Base-by-base conservation (phyloP, 2,888 invertebrate genomes). In the Syrista parreyssii region DNA sequence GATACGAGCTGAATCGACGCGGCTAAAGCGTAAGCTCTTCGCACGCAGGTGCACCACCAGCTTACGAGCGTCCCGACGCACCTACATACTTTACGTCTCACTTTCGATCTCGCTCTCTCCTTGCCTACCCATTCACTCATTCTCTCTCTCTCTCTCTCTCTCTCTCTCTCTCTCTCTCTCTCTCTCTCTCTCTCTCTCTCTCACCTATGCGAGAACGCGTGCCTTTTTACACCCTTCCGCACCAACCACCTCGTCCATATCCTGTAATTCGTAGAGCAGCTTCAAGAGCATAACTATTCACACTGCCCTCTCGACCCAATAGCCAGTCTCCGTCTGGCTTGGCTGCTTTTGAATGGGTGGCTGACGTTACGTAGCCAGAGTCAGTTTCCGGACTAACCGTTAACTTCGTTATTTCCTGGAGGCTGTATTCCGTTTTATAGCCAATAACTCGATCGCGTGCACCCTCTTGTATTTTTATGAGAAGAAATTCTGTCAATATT, bases 301-400 rank as follows among this genome's bases (percentile, higher is more conserved):
- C 55, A 55, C 55, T 23, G 55, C 9, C 55, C 6, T 55, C 55
- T 55, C 55, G 55, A 55, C 9, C 55, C 55, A 55, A 23, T 55
- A 55, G 6, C 40, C 40, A 40, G 23, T 23, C 55, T 23, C 55
- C 55, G 23, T 6, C 23, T 55, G 23, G 55, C 2, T 9, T 23
- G 55, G 55, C 55, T 23, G 86, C 82, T 83, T 78, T 84, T 81
- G 82, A 82, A 82, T 80, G 80, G 77, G 68, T 82, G 80, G 34
- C 55, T 23, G 55, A 23, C 9, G 55, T 9, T 55, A 55, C 23
- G 1, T 55, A 55, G 55, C 55, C 55, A 55, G 55, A 55, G 23
- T 9, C 55, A 55, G 23, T 55, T 55, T 23, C 55, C 55, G 23
- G 55, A 55, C 71, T 23, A 33, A 40, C 35, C 71, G 69, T 79